Evolutionary conservation across 2,113 vertebrate species (phyloP).

Genomic region (Tamias sibiricus): DNA sequence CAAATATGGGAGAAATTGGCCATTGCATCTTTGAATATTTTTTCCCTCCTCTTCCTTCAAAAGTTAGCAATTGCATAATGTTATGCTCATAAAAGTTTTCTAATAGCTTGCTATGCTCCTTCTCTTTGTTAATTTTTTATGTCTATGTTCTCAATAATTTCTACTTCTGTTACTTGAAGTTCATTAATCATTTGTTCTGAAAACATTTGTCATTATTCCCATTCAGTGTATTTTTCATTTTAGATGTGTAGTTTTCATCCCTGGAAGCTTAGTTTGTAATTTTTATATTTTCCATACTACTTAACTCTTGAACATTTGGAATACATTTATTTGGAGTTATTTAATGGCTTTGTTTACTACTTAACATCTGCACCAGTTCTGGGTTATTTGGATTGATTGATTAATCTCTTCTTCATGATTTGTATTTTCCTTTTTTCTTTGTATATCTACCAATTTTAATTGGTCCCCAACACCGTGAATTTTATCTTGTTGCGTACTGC

Average conservation of each 20-base stretch:
- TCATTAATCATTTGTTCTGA: not conserved
- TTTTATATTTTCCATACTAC: slow-evolving; percentile 22
- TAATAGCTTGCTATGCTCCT: not conserved
- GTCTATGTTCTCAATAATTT: not conserved
- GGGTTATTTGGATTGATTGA: not conserved
- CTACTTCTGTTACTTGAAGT: not conserved
- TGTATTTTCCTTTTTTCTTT: not conserved
- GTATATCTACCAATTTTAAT: not conserved
- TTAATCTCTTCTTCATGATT: slow-evolving; percentile 2
- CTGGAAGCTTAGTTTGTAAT: not conserved
- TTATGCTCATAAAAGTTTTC: not conserved
- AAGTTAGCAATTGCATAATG: not conserved
- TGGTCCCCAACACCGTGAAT: not conserved
- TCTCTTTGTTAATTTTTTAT: not conserved
- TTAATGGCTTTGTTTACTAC: not conserved
- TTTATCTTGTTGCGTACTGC: not conserved
- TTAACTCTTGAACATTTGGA: not conserved
- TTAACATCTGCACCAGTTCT: not conserved
- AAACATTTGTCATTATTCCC: not conserved
- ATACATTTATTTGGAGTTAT: not conserved
- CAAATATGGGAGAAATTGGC: not conserved
- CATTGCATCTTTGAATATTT: not conserved
- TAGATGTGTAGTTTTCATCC: not conserved
- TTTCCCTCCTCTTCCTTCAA: not conserved
- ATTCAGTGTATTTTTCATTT: not conserved